phyloP scores from a whole-genome alignment of 2,888 invertebrate species.

The Caenorhabditis sp. region DNA sequence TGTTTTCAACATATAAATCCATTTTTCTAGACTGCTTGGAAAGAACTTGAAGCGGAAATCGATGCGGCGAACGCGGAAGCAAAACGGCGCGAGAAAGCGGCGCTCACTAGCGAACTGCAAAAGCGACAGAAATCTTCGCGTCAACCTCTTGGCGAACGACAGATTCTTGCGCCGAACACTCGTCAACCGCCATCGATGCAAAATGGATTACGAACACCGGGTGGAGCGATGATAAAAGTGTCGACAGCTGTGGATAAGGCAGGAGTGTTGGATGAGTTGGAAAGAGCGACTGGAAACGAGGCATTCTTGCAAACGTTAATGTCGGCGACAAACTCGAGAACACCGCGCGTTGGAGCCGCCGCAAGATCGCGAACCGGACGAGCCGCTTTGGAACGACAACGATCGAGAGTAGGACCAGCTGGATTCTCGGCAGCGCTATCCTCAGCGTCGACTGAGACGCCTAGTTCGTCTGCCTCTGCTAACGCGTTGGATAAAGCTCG shows the following conservation, averaged over 20 bases:
- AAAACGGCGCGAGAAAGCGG: constrained; percentile 26
- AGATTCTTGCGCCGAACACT: neutral
- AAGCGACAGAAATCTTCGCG: constrained; percentile 10
- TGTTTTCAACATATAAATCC: neutral
- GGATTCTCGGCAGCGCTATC: constrained; percentile 1
- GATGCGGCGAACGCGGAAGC: constrained; percentile 43
- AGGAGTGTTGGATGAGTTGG: constrained; percentile 60
- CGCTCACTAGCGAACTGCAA: constrained; percentile 12
- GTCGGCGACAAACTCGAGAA: constrained; percentile 39
- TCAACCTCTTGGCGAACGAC: constrained; percentile 21
- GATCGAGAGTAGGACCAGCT: constrained; percentile 31
- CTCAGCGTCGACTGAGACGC: neutral
- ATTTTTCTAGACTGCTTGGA: constrained; percentile 35
- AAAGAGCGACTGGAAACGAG: constrained; percentile 46
- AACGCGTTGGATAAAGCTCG: constrained; percentile 22
- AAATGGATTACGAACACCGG: constrained; percentile 17
- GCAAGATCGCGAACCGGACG: constrained; percentile 30
- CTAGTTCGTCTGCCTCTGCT: neutral
- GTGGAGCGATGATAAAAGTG: constrained; percentile 33
- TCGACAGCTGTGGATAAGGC: constrained; percentile 44
- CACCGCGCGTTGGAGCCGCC: constrained; percentile 29
- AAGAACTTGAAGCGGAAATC: constrained; percentile 50
- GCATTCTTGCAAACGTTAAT: constrained; percentile 43
- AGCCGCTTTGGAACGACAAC: constrained; percentile 34
- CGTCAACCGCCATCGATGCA: neutral